Percentiles rank a stretch among this genome's conserved stretches.
phyloP scores from a whole-genome alignment of 1,140 invertebrate genomes.

The Neomicropteryx cornuta region DNA sequence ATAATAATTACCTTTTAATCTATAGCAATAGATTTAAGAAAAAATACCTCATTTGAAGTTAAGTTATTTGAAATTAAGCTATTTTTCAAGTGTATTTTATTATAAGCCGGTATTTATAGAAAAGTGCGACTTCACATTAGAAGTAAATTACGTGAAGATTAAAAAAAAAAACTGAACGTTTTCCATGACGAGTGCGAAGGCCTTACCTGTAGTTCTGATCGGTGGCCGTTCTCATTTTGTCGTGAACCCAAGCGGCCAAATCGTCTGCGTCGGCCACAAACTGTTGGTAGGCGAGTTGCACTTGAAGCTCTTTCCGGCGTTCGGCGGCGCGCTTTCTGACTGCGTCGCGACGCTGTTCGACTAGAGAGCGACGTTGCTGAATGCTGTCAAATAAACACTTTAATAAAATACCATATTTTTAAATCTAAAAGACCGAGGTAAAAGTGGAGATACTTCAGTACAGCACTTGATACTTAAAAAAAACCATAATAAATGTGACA shows the following conservation, averaged over 20 bases:
- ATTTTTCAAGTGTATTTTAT: too few species aligned
- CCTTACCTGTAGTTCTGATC: constrained; percentile 74
- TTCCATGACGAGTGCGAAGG: background rate
- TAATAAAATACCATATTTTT: too few species aligned
- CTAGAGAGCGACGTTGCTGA: constrained; percentile 61
- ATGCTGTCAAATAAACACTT: constrained; percentile 44
- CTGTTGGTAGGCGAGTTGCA: constrained; percentile 50
- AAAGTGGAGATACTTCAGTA: constrained; percentile 2
- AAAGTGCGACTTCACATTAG: too few species aligned
- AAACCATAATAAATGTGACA: constrained; percentile 2
- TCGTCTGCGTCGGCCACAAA: constrained; percentile 86
- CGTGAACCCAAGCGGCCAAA: constrained; percentile 77
- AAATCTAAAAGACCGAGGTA: too few species aligned
- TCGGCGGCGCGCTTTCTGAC: constrained; percentile 67
- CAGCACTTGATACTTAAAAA: background rate
- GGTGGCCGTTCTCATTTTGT: constrained; percentile 82
- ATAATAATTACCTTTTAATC: too few species aligned
- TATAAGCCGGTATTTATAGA: too few species aligned
- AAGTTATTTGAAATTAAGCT: too few species aligned
- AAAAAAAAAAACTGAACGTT: background rate
- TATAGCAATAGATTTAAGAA: too few species aligned
- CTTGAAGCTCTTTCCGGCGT: constrained; percentile 59
- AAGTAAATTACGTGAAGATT: too few species aligned
- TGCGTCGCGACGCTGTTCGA: constrained; percentile 55
- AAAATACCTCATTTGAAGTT: too few species aligned